phyloP scores from a whole-genome alignment of 2,888 invertebrate genomes.

The Drosophila nigricruria region DNA sequence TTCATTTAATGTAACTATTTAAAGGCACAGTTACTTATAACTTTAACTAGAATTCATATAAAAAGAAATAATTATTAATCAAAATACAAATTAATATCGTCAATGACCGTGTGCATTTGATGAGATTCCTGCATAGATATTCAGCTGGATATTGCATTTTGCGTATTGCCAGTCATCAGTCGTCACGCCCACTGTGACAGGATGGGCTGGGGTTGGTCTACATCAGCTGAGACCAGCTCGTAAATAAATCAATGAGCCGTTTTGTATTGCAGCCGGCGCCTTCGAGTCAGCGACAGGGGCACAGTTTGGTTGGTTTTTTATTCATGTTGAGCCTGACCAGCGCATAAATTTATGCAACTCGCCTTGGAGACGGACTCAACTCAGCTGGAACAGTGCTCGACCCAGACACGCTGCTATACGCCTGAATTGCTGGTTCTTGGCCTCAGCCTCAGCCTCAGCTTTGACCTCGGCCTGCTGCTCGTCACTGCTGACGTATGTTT shows the following conservation, averaged over 20 bases:
- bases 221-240: slow-evolving; percentile 67
- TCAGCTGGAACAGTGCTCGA: slow-evolving; percentile 5
- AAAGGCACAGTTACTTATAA: no score
- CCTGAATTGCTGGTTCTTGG: background rate
- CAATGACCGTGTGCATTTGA: background rate
- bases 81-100: background rate
- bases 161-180: background rate
- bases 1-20: no score
- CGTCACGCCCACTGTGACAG: slow-evolving; percentile 45
- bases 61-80: no score
- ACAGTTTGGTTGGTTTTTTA: slow-evolving; percentile 34
- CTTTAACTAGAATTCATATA: no score
- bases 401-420: slow-evolving; percentile 12
- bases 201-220: slow-evolving; percentile 23
- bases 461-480: slow-evolving; percentile 50
- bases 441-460: slow-evolving; percentile 9
- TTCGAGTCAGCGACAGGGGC: slow-evolving; percentile 26
- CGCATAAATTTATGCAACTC: slow-evolving; percentile 73
- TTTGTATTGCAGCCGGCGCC: slow-evolving; percentile 72
- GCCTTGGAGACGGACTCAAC: slow-evolving; percentile 41
- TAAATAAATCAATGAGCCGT: slow-evolving; percentile 83
- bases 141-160: background rate
- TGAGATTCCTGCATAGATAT: background rate
- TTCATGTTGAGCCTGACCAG: slow-evolving; percentile 40
- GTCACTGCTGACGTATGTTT: slow-evolving; percentile 78